Conservation (phyloP, 2,888 invertebrate genomes). For the Dichetophora obliterata region DNA sequence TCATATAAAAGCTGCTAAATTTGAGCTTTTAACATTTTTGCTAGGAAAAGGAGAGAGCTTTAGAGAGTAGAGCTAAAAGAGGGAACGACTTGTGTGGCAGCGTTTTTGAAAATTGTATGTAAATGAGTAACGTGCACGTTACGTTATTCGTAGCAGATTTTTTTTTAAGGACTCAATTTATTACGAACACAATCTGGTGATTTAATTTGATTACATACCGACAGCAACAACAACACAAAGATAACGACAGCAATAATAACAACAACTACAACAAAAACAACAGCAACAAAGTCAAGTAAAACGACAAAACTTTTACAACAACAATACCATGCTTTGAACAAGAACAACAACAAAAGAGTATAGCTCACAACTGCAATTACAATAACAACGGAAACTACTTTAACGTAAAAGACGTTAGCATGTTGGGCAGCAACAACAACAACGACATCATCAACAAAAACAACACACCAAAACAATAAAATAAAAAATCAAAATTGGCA, state of each 20-base stretch:
- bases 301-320: slow-evolving; percentile 23
- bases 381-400: slow-evolving; percentile 24
- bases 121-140: slow-evolving; percentile 27
- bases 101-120: slow-evolving; percentile 2
- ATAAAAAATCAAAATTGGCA: slow-evolving; percentile 18
- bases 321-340: not conserved
- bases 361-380: not conserved
- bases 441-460: not conserved
- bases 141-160: slow-evolving; percentile 29
- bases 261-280: slow-evolving; percentile 7
- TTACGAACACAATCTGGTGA: slow-evolving; percentile 36
- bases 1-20: slow-evolving; percentile 1
- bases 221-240: slow-evolving; percentile 40
- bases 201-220: slow-evolving; percentile 44
- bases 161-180: slow-evolving; percentile 36
- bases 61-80: not conserved
- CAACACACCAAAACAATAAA: not conserved
- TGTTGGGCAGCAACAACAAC: not conserved
- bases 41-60: not conserved
- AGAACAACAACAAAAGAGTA: not conserved
- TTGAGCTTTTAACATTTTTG: slow-evolving; percentile 7
- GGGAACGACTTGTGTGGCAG: not conserved
- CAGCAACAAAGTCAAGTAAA: slow-evolving; percentile 15
- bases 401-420: slow-evolving; percentile 2
- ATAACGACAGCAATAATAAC: slow-evolving; percentile 37